phyloP scores from a whole-genome alignment of 2,888 invertebrate species.

The Parascotia fuliginaria region DNA sequence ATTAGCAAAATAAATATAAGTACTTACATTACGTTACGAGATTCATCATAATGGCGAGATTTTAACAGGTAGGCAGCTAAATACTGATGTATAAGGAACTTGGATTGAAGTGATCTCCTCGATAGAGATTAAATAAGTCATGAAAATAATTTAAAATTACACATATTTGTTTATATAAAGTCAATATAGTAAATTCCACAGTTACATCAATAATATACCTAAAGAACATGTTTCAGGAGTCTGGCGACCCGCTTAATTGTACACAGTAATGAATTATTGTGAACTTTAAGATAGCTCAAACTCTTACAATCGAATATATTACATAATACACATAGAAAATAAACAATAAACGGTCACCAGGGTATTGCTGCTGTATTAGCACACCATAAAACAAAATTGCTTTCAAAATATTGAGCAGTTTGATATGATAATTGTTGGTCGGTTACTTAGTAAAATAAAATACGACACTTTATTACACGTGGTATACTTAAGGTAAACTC shows the following conservation, averaged over 20 bases:
- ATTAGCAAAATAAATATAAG: conserved; percentile 50
- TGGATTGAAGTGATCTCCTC: conserved; percentile 54
- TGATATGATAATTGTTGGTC: conserved; percentile 37
- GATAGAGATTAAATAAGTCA: conserved; percentile 37
- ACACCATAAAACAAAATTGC: conserved; percentile 19
- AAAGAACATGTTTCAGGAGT: conserved; percentile 18
- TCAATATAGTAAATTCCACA: conserved; percentile 49
- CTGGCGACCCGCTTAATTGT: conserved; percentile 26
- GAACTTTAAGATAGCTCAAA: conserved; percentile 15
- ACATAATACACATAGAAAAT: conserved; percentile 12
- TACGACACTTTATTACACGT: conserved; percentile 8
- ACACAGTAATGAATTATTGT: conserved; percentile 15
- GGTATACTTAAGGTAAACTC: conserved; percentile 4
- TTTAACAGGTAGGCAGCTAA: conserved; percentile 55
- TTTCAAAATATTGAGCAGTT: conserved; percentile 34
- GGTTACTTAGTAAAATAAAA: conserved; percentile 10
- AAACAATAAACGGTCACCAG: conserved; percentile 15
- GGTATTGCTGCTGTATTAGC: conserved; percentile 4
- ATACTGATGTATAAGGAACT: conserved; percentile 72
- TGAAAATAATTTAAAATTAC: conserved; percentile 37
- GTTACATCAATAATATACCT: conserved; percentile 40
- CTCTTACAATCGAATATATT: conserved; percentile 12
- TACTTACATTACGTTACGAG: conserved; percentile 57
- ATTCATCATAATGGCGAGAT: conserved; percentile 67
- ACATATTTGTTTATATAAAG: conserved; percentile 28